A percentile compares a stretch with the other conserved stretches of the same genome.
Evolutionary conservation across 2,888 invertebrate species (phyloP).

Genomic region (Ochropacha duplaris): DNA sequence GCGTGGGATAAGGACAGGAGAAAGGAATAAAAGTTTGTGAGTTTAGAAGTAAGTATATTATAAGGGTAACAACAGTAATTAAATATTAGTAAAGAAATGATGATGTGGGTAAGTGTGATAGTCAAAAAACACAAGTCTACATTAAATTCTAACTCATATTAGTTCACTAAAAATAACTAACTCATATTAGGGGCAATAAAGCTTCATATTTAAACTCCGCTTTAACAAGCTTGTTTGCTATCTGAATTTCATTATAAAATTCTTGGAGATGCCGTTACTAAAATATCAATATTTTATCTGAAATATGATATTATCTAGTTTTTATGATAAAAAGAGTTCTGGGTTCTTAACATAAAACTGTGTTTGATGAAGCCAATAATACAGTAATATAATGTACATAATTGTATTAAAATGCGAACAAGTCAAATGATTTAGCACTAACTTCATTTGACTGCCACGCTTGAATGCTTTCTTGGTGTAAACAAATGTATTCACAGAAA

Average conservation of each 20-base stretch:
- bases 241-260: not conserved
- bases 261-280: not conserved
- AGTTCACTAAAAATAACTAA: not conserved
- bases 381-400: not conserved
- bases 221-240: not conserved
- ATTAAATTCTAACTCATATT: too few species aligned
- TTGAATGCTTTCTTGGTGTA: not conserved
- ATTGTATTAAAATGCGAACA: not conserved
- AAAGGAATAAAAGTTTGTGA: too few species aligned
- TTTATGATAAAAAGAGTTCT: not conserved
- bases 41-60: too few species aligned
- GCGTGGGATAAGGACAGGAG: too few species aligned
- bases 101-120: too few species aligned
- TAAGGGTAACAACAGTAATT: too few species aligned
- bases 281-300: not conserved
- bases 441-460: not conserved
- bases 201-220: not conserved
- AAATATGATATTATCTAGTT: not conserved
- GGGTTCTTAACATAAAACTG: not conserved
- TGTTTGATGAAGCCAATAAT: not conserved
- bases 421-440: not conserved
- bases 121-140: too few species aligned
- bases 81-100: too few species aligned
- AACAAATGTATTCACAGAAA: slow-evolving; percentile 1
- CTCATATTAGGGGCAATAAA: too few species aligned